phyloP scores from a whole-genome alignment of 2,888 invertebrate species.

The Lasioglossum leucozonium region DNA sequence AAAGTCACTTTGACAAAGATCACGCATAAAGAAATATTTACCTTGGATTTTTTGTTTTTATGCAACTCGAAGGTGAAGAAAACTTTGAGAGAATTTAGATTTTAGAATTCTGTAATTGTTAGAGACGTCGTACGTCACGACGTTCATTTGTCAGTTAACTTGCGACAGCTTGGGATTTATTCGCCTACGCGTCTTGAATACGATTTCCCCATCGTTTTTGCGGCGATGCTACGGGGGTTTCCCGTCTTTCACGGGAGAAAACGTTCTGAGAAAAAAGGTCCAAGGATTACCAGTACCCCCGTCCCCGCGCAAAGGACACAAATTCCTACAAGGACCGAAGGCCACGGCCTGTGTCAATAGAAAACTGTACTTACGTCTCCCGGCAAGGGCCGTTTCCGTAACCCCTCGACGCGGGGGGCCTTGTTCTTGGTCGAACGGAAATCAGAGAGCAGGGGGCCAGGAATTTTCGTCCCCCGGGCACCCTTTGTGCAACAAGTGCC shows the following conservation, averaged over 20 bases:
- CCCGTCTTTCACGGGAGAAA: slow-evolving; percentile 42
- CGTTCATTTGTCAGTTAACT: background rate
- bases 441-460: slow-evolving; percentile 10
- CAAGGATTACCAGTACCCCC: slow-evolving; percentile 74
- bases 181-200: slow-evolving; percentile 68
- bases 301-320: slow-evolving; percentile 61
- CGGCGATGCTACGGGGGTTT: slow-evolving; percentile 49
- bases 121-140: background rate
- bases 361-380: slow-evolving; percentile 73
- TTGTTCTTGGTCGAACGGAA: slow-evolving; percentile 34
- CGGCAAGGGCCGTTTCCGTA: slow-evolving; percentile 61
- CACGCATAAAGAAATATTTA: too few species aligned
- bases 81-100: too few species aligned
- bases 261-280: slow-evolving; percentile 61
- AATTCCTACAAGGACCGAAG: slow-evolving; percentile 70
- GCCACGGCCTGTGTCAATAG: slow-evolving; percentile 74
- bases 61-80: too few species aligned
- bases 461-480: slow-evolving; percentile 52
- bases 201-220: slow-evolving; percentile 38
- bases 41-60: too few species aligned
- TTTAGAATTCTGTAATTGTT: too few species aligned
- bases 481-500: slow-evolving; percentile 74
- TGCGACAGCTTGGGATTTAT: slow-evolving; percentile 53
- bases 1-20: too few species aligned
- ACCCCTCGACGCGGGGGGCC: slow-evolving; percentile 70